These are phyloP conservation scores for Tenualosa thibaudeaui DNA, from an alignment of 2,797 vertebrate species.

Conservation along the genomic window DNA sequence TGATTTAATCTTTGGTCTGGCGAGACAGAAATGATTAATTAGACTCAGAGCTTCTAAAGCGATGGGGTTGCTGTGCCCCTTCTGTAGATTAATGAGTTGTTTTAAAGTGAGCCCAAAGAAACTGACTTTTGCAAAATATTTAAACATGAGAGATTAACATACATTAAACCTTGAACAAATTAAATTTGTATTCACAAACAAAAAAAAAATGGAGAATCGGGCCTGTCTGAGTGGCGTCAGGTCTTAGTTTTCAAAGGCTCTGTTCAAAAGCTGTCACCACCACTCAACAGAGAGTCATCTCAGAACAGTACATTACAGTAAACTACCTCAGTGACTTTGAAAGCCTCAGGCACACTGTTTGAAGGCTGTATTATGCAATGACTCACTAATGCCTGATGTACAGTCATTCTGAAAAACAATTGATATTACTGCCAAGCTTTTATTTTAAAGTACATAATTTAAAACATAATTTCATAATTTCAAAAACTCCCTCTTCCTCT, in stretches of 20 bases:
- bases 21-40: constrained; percentile 60
- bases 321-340: neutral
- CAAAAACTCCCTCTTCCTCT: too few species aligned
- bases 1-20: constrained; percentile 52
- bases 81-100: constrained; percentile 50
- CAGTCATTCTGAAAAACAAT: too few species aligned
- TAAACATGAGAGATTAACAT: neutral
- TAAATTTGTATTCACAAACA: neutral
- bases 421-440: too few species aligned
- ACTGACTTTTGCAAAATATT: constrained; percentile 17
- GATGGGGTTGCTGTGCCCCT: constrained; percentile 38
- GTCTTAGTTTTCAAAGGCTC: neutral
- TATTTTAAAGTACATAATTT: too few species aligned
- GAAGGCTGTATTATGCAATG: neutral
- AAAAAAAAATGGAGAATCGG: neutral
- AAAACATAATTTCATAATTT: too few species aligned
- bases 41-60: constrained; percentile 50
- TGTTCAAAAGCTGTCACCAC: neutral
- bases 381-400: too few species aligned
- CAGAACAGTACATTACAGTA: neutral
- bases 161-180: neutral
- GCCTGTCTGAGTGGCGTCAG: neutral
- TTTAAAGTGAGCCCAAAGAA: constrained; percentile 18
- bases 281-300: neutral
- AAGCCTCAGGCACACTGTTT: neutral